phyloP scores from a whole-genome alignment of 1,140 invertebrate genomes.

The Holotrichia oblita region DNA sequence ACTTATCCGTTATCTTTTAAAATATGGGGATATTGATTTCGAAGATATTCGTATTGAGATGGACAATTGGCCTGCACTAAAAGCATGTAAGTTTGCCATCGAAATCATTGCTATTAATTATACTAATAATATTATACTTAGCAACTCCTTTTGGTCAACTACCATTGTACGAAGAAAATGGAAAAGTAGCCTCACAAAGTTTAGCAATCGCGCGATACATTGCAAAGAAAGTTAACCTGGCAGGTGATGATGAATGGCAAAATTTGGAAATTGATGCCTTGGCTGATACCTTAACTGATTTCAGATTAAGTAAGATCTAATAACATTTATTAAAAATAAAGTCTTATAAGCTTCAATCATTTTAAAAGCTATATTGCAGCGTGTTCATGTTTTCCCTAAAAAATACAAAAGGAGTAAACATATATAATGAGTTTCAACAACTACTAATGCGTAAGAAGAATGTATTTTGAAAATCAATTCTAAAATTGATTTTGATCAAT shows the following conservation, averaged over 20 bases:
- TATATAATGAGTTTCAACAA: not conserved
- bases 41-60: constrained; percentile 72
- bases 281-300: constrained; percentile 69
- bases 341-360: too few relatives aligned
- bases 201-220: constrained; percentile 75
- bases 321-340: too few relatives aligned
- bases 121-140: not conserved
- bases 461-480: too few relatives aligned
- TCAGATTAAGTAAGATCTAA: constrained; percentile 47
- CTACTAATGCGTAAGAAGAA: too few relatives aligned
- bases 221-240: constrained; percentile 72
- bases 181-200: constrained; percentile 72
- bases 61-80: constrained; percentile 69
- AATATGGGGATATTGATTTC: constrained; percentile 74
- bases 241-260: constrained; percentile 72
- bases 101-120: constrained; percentile 47
- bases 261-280: too few relatives aligned
- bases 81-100: constrained; percentile 58
- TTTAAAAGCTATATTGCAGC: too few relatives aligned
- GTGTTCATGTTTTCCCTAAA: not conserved
- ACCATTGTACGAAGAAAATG: constrained; percentile 78
- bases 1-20: constrained; percentile 75
- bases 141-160: too few relatives aligned
- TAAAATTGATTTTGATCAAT: too few relatives aligned
- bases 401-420: not conserved